A percentile compares a stretch with the other conserved stretches of the same genome.
Evolutionary conservation across 2,888 invertebrate species (phyloP).

Genomic region (Arge pagana): DNA sequence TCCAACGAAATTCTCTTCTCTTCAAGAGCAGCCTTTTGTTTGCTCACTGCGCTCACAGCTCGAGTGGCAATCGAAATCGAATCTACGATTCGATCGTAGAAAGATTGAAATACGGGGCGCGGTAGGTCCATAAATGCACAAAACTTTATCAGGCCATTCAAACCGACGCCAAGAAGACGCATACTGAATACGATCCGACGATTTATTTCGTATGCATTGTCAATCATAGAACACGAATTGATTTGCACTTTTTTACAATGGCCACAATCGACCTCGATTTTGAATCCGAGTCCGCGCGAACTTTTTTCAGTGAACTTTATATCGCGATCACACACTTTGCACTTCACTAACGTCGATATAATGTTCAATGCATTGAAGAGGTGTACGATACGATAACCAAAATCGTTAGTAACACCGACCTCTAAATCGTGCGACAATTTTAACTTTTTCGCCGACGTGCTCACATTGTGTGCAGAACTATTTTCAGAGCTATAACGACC

Average conservation of each 20-base stretch:
- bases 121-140: conserved; percentile 10
- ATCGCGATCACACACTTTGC: conserved; percentile 25
- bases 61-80: conserved; percentile 24
- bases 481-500: conserved; percentile 21
- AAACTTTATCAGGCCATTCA: conserved; percentile 21
- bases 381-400: conserved; percentile 22
- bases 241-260: conserved; percentile 24
- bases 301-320: conserved; percentile 26
- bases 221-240: conserved; percentile 26
- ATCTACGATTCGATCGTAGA: conserved; percentile 22
- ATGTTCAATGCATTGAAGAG: conserved; percentile 18
- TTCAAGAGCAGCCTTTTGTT: conserved; percentile 24
- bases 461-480: conserved; percentile 25
- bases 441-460: conserved; percentile 26
- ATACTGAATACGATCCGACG: conserved; percentile 22
- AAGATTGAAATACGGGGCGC: conserved; percentile 8
- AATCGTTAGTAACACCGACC: conserved; percentile 27
- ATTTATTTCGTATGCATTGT: conserved; percentile 24
- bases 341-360: conserved; percentile 25
- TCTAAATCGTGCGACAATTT: conserved; percentile 25
- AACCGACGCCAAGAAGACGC: conserved; percentile 24
- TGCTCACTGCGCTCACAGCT: conserved; percentile 24
- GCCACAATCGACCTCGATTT: conserved; percentile 24
- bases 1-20: conserved; percentile 26
- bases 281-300: conserved; percentile 26